Base-by-base conservation (phyloP, 2,797 vertebrate genomes). In the Sardinella longiceps region DNA sequence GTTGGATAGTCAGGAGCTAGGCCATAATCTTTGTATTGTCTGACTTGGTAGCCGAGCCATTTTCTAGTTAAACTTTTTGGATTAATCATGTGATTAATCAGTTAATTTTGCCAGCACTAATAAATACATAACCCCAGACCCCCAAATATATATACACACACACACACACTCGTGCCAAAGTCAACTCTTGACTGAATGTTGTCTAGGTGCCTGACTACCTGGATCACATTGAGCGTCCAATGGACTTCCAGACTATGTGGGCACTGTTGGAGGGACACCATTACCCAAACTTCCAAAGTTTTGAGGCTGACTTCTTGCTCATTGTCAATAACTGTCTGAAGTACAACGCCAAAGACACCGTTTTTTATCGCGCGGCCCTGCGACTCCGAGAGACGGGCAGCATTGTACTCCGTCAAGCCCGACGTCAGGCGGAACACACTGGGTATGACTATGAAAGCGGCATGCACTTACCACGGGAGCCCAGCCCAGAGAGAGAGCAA, bases 171-270 rank as follows among this genome's bases (percentile, higher is more conserved):
- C 18, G 45, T 28, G 46, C n/a, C 5, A 23, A 23, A 56, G 53
- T 60, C 12, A 9, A n/a, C 39, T 63, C 50, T 10, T 60, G 56
- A 25, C n/a, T 60, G 33, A 39, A 77, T 77, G 23, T 77, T 43
- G 5, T 43, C 45, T 91, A 99, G 98, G 98, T 99, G 48, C 98
- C 98, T 1, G 98, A 99, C 92, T 99, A 99, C 90, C 91, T 99
- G 91, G 98, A 99, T 93, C 98, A 99, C 90, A 98, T 99, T 86
- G 98, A 99, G 93, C 98, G 97, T 84, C 98, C 98, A 0, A 99
- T 99, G 98, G 98, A 99, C 91, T 99, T 99, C 93, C 97, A 98
- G 95, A 99, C 98, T 74, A 99, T 99, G 98, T 99, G 98, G 94
- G 97, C 97, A 90, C 96, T 97, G 89, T 94, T 99, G 90, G 98